These are phyloP conservation scores for Ambastaia sidthimunki DNA, from an alignment of 2,797 vertebrate species.

Conservation along the genomic window DNA sequence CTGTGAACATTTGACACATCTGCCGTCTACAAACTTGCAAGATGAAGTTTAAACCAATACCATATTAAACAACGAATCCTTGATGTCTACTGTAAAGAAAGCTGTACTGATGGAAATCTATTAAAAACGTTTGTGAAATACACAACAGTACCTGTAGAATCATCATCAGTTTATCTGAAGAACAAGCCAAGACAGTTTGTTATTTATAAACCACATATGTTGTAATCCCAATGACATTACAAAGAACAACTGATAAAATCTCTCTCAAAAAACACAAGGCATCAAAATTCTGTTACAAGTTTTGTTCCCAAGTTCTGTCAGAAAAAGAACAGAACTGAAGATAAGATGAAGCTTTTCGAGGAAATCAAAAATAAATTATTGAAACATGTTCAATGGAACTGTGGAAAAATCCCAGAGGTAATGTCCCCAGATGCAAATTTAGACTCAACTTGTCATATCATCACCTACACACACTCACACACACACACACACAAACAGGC, in stretches of 20 bases:
- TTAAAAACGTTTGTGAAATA: background rate
- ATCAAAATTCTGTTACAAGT: constrained; percentile 4
- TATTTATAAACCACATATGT: constrained; percentile 13
- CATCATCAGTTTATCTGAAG: background rate
- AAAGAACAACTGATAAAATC: constrained; percentile 15
- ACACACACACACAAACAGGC: background rate
- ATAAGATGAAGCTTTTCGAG: background rate
- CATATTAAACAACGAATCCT: background rate
- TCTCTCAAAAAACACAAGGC: background rate
- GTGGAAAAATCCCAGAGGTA: constrained; percentile 9
- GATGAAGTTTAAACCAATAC: background rate
- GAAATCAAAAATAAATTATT: constrained; percentile 27
- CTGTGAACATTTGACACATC: background rate
- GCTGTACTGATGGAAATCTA: background rate
- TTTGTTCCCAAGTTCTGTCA: constrained; percentile 2
- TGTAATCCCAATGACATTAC: constrained; percentile 18
- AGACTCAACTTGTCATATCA: background rate
- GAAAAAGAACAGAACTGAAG: constrained; percentile 6
- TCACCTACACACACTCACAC: background rate
- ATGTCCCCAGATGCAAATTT: constrained; percentile 19
- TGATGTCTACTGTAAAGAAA: background rate
- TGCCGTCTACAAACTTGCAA: background rate
- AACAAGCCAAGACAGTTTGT: background rate
- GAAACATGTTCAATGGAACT: background rate
- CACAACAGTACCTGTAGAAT: background rate